These are phyloP conservation scores for Eupithecia pulchellata DNA, from an alignment of 2,888 invertebrate species.

Conservation along the genomic window DNA sequence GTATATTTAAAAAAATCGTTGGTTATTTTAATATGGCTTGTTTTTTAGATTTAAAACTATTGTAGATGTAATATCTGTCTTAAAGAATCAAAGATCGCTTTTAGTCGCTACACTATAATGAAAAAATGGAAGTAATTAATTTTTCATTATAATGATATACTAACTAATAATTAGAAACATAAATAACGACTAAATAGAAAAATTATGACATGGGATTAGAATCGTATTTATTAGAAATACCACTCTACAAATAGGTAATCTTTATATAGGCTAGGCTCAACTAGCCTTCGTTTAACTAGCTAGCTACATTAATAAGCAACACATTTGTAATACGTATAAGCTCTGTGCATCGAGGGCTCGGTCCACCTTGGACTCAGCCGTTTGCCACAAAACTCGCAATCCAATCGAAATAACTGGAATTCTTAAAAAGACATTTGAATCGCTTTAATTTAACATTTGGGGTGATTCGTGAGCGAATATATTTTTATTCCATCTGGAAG, in stretches of 20 bases:
- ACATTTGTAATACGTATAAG: background rate
- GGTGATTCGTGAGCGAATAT: conserved; percentile 39
- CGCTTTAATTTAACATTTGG: conserved; percentile 34
- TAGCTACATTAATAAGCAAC: background rate
- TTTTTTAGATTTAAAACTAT: too few species aligned
- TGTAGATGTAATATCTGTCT: too few species aligned
- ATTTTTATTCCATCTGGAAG: conserved; percentile 43
- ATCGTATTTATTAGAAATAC: background rate
- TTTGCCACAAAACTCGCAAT: background rate
- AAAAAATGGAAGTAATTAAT: background rate
- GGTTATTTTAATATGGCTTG: background rate
- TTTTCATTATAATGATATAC: background rate
- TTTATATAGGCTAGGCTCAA: background rate
- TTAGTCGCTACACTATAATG: background rate
- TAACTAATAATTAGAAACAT: background rate
- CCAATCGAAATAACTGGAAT: conserved; percentile 19
- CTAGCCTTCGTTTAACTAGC: background rate
- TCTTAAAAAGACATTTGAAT: conserved; percentile 26
- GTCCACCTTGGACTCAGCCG: background rate
- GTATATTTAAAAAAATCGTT: background rate
- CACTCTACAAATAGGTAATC: background rate
- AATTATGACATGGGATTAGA: background rate
- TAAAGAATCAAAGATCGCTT: too few species aligned
- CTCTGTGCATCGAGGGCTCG: background rate
- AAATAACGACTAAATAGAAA: background rate